phyloP scores from a whole-genome alignment of 2,888 invertebrate species.

The Oscheius myriophilus region DNA sequence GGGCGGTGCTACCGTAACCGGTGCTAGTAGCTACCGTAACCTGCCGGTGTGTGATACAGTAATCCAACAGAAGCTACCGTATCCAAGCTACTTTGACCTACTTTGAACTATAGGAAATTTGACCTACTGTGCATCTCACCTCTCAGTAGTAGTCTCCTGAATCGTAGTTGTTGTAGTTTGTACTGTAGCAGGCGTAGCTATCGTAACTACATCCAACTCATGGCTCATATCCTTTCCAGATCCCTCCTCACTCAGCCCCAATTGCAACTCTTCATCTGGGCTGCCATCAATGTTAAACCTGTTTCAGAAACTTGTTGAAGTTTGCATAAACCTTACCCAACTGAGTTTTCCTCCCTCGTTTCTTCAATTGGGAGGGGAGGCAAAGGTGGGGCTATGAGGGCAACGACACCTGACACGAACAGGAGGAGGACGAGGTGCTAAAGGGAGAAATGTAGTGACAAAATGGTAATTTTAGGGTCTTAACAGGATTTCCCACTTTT shows the following conservation, averaged over 20 bases:
- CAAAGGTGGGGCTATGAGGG: slow-evolving; percentile 14
- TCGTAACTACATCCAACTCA: not conserved
- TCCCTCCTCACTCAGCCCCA: slow-evolving; percentile 13
- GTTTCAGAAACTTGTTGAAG: not conserved
- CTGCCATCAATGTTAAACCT: slow-evolving; percentile 30
- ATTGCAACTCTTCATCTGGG: slow-evolving; percentile 21
- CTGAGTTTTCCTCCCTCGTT: not conserved
- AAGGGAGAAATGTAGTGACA: not conserved
- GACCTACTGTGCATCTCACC: too few species aligned
- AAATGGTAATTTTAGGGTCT: not conserved
- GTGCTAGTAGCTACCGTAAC: too few species aligned
- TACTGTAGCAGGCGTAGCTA: not conserved
- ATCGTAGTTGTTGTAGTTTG: not conserved
- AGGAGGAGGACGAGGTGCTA: not conserved
- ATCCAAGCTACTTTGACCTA: too few species aligned
- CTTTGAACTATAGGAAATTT: too few species aligned
- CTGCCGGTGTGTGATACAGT: too few species aligned
- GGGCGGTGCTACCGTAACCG: too few species aligned
- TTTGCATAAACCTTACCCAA: not conserved
- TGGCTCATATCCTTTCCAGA: not conserved
- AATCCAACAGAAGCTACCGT: too few species aligned
- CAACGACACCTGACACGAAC: not conserved
- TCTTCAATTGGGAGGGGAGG: slow-evolving; percentile 22
- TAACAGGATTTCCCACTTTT: not conserved
- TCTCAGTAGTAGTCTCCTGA: not conserved